Conservation (phyloP, 30 jellyfish, hydroid and myxozoan genomes). For the Pseudorhiza aurosa region DNA sequence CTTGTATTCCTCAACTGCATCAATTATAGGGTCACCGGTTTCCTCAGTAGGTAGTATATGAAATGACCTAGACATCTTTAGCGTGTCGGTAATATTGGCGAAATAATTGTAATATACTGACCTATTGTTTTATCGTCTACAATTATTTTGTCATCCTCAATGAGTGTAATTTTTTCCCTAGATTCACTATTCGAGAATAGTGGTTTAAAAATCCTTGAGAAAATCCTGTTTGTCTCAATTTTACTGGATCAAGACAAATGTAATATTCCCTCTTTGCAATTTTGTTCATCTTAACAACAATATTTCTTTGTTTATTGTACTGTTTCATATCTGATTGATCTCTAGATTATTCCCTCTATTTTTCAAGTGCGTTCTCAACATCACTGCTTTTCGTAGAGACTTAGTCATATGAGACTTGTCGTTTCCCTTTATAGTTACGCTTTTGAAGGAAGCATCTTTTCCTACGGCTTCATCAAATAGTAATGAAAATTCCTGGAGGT, state of each 20-base stretch:
- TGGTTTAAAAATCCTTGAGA: conserved; percentile 28
- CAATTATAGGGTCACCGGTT: conserved; percentile 25
- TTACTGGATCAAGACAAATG: background rate
- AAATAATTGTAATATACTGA: conserved; percentile 8
- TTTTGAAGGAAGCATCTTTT: conserved; percentile 26
- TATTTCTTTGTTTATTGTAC: conserved; percentile 3
- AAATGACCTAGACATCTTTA: conserved; percentile 32
- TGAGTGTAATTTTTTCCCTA: conserved; percentile 16
- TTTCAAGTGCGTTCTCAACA: conserved; percentile 9
- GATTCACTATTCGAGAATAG: background rate
- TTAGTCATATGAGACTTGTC: conserved; percentile 32
- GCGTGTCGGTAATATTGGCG: conserved; percentile 31
- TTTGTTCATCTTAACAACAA: conserved; percentile 36
- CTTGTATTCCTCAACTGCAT: conserved; percentile 47
- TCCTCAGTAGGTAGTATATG: conserved; percentile 10
- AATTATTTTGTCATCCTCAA: conserved; percentile 4
- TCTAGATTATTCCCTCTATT: conserved; percentile 25
- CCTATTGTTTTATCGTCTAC: conserved; percentile 27
- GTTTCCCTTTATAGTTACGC: conserved; percentile 17
- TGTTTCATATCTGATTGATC: conserved; percentile 10
- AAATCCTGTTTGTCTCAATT: background rate
- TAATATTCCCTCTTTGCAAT: conserved; percentile 7
- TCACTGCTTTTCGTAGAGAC: conserved; percentile 8
- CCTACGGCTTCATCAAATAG: conserved; percentile 33
- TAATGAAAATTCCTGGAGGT: conserved; percentile 26